Evolutionary conservation across 2,888 invertebrate species (phyloP).

Genomic region (Plebejus argus): DNA sequence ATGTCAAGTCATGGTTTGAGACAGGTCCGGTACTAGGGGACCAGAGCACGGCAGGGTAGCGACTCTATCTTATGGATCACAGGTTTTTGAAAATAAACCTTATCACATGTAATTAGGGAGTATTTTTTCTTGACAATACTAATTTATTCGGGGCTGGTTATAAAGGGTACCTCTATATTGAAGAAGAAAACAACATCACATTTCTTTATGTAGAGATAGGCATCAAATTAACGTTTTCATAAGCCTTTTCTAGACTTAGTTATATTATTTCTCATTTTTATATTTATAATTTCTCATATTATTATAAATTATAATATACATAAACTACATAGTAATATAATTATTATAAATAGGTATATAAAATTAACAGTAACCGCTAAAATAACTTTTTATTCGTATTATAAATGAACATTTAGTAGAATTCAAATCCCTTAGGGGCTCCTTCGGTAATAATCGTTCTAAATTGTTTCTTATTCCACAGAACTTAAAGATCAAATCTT

Average conservation of each 20-base stretch:
- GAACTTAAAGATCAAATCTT: not conserved
- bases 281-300: no score
- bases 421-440: not conserved
- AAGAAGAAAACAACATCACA: not conserved
- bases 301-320: no score
- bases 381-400: no score
- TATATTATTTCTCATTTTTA: no score
- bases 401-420: not conserved
- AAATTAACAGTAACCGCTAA: no score
- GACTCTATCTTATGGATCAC: not conserved
- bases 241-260: no score
- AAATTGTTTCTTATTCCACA: not conserved
- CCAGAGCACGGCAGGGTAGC: constrained; percentile 43
- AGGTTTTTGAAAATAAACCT: not conserved
- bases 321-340: no score
- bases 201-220: no score
- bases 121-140: not conserved
- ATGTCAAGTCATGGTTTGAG: constrained; percentile 73
- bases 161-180: not conserved
- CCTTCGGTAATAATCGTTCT: not conserved
- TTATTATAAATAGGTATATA: not conserved
- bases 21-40: constrained; percentile 69
- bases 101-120: not conserved
- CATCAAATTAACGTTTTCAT: no score
- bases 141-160: not conserved